Base-by-base conservation (phyloP, 2,888 invertebrate genomes). In the Archips crataeganus region DNA sequence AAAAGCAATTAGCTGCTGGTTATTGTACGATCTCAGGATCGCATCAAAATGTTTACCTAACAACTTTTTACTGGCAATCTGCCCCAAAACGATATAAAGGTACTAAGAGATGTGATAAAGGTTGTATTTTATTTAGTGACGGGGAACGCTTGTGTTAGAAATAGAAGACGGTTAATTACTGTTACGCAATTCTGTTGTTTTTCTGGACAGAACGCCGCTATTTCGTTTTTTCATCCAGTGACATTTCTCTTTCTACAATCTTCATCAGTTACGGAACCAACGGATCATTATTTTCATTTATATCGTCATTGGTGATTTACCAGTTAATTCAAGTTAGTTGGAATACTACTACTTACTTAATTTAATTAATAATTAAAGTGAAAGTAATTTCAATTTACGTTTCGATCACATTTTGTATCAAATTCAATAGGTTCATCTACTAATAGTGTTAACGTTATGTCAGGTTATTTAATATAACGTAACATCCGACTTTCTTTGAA, bases 1-100 rank as follows among this genome's bases (percentile, higher is more conserved):
- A 73, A 68, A 68, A 69, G 68, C 68, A 64, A 69, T 73, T 69
- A 49, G 59, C 64, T 64, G 62, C 49, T 68, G 51, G 66, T 61
- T 59, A 73, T 59, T 49, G 57, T 49, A 23, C 39, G 36, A 73
- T 63, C 42, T 59, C 47, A 64, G 57, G 57, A 54, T 64, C 32
- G n/a, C 54, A 63, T 63, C 63, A 63, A 72, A 23, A 72, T 62
- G 61, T 51, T 42, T 36, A 62, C 39, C 8, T 36, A 64, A 45
- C 62, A 45, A 34, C 32, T 60, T 65, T 59, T 67, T 67, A 54
- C 51, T 23, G 32, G 34, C 32, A 49, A 65, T 65, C 10, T 49
- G 47, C 45, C 45, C 34, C 57, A n/a, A 59, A 59, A 64, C 45
- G 9, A 57, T 51, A 34, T 59, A 54, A 62, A 39, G 39, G 51